A percentile compares a stretch with the other conserved stretches of the same genome.
phyloP scores from a whole-genome alignment of 2,113 vertebrate species.

The Marcusenius ussheri region DNA sequence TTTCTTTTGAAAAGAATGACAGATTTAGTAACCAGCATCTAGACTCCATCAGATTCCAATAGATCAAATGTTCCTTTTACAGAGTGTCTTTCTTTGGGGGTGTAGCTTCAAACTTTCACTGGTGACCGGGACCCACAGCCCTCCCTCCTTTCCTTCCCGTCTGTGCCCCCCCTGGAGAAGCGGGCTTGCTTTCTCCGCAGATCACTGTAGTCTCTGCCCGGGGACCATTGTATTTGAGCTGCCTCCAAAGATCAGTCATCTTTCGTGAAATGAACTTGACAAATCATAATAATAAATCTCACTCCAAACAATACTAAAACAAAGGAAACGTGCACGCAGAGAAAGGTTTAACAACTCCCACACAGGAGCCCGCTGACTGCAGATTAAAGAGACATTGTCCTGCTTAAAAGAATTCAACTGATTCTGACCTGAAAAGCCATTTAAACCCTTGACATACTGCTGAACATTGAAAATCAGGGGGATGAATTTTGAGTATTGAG shows the following conservation, averaged over 20 bases:
- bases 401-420: background rate
- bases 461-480: background rate
- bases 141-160: conserved; percentile 58
- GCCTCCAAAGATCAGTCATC: background rate
- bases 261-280: background rate
- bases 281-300: background rate
- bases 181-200: background rate
- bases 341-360: background rate
- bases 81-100: background rate
- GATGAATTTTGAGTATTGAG: background rate
- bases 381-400: background rate
- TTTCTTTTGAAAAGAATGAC: background rate
- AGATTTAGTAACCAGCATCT: background rate
- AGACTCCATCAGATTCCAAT: background rate
- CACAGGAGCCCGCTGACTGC: background rate
- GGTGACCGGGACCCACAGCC: conserved; percentile 28
- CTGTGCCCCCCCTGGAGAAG: conserved; percentile 6
- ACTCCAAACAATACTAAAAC: background rate
- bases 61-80: background rate
- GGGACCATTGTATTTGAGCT: background rate
- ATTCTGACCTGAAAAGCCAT: background rate
- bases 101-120: conserved; percentile 19
- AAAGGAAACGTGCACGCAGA: background rate
- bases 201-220: background rate
- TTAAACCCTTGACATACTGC: background rate